Percentiles rank a stretch among this genome's conserved stretches.
Evolutionary conservation across 2,888 invertebrate species (phyloP).

Genomic region (Ditula angustiorana): DNA sequence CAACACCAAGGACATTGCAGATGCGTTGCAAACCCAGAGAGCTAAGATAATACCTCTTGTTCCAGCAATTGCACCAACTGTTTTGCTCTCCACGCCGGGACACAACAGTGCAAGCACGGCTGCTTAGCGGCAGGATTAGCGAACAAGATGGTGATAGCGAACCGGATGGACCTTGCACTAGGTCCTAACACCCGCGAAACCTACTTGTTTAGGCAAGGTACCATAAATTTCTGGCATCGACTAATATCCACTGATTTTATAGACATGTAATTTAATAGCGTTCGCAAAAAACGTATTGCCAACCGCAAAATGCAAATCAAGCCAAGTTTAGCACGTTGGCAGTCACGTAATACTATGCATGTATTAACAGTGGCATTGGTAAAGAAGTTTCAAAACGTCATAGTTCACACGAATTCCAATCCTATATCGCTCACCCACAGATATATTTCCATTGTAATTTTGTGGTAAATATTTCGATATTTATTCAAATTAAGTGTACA

Average conservation of each 20-base stretch:
- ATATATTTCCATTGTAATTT: background rate
- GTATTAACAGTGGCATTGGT: conserved; percentile 36
- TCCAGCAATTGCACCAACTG: no score
- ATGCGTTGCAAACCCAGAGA: no score
- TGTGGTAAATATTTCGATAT: conserved; percentile 16
- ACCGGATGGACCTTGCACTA: no score
- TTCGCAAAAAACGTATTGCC: conserved; percentile 13
- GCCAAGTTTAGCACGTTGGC: conserved; percentile 23
- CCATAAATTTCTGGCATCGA: background rate
- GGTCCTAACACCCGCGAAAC: no score
- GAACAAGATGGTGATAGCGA: no score
- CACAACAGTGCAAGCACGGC: no score
- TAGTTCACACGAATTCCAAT: background rate
- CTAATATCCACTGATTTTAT: background rate
- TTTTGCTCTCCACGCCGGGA: no score
- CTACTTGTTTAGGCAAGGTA: background rate
- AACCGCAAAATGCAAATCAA: conserved; percentile 28
- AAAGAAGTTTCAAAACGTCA: conserved; percentile 37
- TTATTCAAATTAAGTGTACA: conserved; percentile 32
- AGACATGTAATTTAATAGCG: background rate
- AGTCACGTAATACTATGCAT: conserved; percentile 23
- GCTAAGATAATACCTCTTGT: no score
- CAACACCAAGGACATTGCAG: no score
- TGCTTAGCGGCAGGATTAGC: no score
- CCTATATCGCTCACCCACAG: conserved; percentile 16